These are phyloP conservation scores for Lagorchestes hirsutus DNA, from an alignment of 2,797 vertebrate species.

Conservation along the genomic window DNA sequence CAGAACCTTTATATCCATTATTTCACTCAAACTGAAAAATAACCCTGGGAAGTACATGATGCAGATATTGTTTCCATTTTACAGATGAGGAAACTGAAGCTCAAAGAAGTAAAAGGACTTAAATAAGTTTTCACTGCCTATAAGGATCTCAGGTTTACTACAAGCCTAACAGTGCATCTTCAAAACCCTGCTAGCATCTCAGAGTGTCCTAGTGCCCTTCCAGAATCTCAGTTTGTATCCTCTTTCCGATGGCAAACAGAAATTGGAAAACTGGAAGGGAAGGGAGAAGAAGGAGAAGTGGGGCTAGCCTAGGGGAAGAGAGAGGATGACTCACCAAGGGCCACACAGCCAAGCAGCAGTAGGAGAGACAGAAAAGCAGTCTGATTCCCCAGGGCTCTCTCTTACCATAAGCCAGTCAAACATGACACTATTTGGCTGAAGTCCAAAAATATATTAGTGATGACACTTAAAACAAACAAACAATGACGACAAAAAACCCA, in stretches of 20 bases:
- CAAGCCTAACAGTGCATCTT: background rate
- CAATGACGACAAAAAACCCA: background rate
- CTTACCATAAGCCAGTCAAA: background rate
- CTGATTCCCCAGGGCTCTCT: background rate
- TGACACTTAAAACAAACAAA: constrained; percentile 13
- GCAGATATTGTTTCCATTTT: background rate
- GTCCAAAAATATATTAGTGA: constrained; percentile 12
- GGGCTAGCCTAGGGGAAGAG: background rate
- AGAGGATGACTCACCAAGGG: background rate
- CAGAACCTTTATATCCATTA: background rate
- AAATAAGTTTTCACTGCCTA: background rate
- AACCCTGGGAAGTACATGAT: background rate
- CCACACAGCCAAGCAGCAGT: background rate
- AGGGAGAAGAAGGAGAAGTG: background rate
- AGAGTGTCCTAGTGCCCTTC: background rate
- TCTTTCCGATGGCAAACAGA: background rate
- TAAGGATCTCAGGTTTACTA: background rate
- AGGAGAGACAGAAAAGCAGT: constrained; percentile 2
- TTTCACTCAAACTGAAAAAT: background rate
- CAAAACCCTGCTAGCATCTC: background rate
- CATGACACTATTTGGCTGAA: background rate
- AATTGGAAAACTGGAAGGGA: background rate
- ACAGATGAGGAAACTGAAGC: background rate
- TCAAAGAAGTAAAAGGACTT: background rate
- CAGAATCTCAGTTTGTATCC: background rate